Evolutionary conservation across 2,888 invertebrate genomes (phyloP).

Genomic region (Kryphioiulus occultus): DNA sequence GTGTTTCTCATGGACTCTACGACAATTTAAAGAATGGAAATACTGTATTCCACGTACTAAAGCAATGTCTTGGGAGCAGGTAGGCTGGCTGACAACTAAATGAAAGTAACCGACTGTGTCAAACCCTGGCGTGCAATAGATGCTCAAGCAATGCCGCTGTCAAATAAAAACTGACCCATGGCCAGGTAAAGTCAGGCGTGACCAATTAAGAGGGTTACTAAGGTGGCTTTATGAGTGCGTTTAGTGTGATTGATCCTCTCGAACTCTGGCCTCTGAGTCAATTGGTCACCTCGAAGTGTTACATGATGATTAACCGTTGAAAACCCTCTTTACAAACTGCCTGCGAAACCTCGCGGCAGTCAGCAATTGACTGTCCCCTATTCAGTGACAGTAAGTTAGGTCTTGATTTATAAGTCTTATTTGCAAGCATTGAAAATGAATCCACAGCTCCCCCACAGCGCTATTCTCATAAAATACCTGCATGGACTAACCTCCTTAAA

Average conservation of each 20-base stretch:
- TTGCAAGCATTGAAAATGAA: conserved; percentile 1
- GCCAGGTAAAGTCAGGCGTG: background rate
- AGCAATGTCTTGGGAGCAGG: too few species aligned
- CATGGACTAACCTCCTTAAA: background rate
- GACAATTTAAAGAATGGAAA: too few species aligned
- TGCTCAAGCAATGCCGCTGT: background rate
- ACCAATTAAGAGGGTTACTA: background rate
- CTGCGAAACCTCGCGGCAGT: background rate
- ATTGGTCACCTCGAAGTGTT: conserved; percentile 24
- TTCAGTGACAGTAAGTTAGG: conserved; percentile 30
- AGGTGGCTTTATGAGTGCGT: background rate
- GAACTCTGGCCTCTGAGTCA: conserved; percentile 10
- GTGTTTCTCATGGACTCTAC: too few species aligned
- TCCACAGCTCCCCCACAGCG: background rate
- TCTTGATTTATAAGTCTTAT: conserved; percentile 35
- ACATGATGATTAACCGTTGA: conserved; percentile 35
- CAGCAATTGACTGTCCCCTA: conserved; percentile 18
- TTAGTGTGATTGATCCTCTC: conserved; percentile 28
- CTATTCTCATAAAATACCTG: background rate
- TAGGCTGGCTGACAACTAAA: too few species aligned
- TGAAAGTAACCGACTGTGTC: background rate
- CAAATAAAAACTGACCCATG: background rate
- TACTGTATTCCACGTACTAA: too few species aligned
- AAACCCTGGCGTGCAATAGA: background rate
- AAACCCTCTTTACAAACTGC: background rate